phyloP scores from a whole-genome alignment of 2,888 invertebrate species.

The Rhagium mordax region DNA sequence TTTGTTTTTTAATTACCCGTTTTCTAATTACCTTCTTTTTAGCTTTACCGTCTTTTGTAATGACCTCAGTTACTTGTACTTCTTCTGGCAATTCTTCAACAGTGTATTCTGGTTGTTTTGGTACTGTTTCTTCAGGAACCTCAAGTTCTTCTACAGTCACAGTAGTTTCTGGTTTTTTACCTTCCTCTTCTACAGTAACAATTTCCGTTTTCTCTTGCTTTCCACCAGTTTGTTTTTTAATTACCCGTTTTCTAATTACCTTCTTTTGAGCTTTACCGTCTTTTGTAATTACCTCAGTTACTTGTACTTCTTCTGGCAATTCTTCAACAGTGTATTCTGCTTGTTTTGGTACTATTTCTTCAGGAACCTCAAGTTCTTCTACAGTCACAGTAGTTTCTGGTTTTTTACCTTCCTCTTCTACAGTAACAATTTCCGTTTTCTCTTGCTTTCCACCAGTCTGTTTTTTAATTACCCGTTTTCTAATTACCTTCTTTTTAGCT shows the following conservation, averaged over 20 bases:
- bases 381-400: slow-evolving; percentile 61
- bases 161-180: slow-evolving; percentile 56
- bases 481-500: slow-evolving; percentile 56
- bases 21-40: slow-evolving; percentile 56
- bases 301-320: slow-evolving; percentile 58
- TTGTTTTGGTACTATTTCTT: slow-evolving; percentile 39
- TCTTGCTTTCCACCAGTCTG: slow-evolving; percentile 60
- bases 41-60: slow-evolving; percentile 53
- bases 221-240: slow-evolving; percentile 59
- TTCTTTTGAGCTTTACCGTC: slow-evolving; percentile 56
- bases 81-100: slow-evolving; percentile 61
- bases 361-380: slow-evolving; percentile 43
- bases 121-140: slow-evolving; percentile 53
- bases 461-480: slow-evolving; percentile 62
- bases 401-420: slow-evolving; percentile 58
- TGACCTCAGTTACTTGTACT: slow-evolving; percentile 55
- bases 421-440: slow-evolving; percentile 50
- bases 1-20: slow-evolving; percentile 67
- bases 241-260: slow-evolving; percentile 59
- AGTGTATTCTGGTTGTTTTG: slow-evolving; percentile 44
- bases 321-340: slow-evolving; percentile 58
- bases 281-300: slow-evolving; percentile 43
- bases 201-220: slow-evolving; percentile 57
- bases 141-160: slow-evolving; percentile 54
- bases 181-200: slow-evolving; percentile 65